These are phyloP conservation scores for Cantharis rufa DNA, from an alignment of 2,888 invertebrate genomes.

Conservation along the genomic window DNA sequence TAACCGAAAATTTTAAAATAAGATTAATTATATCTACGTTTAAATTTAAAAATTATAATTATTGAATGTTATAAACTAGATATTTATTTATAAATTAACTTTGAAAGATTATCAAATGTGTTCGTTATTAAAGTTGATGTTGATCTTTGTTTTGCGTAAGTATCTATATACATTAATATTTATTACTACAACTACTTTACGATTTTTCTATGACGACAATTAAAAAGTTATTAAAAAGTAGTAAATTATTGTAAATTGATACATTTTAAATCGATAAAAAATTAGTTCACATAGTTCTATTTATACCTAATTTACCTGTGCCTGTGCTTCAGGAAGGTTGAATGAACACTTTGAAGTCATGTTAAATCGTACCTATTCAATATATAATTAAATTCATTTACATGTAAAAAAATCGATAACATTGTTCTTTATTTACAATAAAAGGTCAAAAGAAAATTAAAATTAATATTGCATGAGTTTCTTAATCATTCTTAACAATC, in stretches of 20 bases:
- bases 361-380: background rate
- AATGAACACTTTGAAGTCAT: slow-evolving; percentile 25
- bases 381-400: background rate
- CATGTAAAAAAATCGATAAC: background rate
- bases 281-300: background rate
- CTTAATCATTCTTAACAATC: background rate
- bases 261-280: background rate
- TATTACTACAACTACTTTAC: background rate
- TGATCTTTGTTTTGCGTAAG: background rate
- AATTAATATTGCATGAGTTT: background rate
- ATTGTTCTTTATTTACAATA: background rate
- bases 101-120: background rate
- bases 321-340: slow-evolving; percentile 15
- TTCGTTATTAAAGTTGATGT: background rate
- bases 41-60: too few relatives aligned
- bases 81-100: background rate
- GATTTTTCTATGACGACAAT: background rate
- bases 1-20: background rate
- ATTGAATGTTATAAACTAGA: background rate
- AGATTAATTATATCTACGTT: background rate
- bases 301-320: slow-evolving; percentile 7
- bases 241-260: background rate
- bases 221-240: background rate
- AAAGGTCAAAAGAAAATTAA: background rate
- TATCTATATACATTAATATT: background rate